phyloP scores from a whole-genome alignment of 2,797 vertebrate genomes.

The Setipinna tenuifilis region DNA sequence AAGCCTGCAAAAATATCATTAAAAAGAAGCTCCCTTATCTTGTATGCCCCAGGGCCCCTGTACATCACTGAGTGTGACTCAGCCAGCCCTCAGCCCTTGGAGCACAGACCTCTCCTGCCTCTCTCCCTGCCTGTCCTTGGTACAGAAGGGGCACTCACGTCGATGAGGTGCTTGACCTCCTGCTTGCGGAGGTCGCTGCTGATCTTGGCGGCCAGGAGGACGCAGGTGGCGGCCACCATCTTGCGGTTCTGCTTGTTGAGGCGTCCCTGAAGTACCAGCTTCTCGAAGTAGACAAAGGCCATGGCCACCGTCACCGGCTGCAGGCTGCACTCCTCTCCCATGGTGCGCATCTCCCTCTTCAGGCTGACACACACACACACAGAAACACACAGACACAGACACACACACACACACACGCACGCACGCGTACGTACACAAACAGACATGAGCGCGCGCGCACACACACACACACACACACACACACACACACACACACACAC shows the following conservation, averaged over 20 bases:
- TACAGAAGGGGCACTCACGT: conserved; percentile 77
- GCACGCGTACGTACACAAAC: not conserved
- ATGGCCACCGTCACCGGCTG: conserved; percentile 92
- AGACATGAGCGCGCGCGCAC: not conserved
- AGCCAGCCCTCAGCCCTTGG: too few relatives aligned
- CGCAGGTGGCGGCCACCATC: conserved; percentile 89
- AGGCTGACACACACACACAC: conserved; percentile 71
- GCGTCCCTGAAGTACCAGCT: conserved; percentile 92
- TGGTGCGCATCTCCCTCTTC: conserved; percentile 91
- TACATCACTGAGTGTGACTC: too few relatives aligned
- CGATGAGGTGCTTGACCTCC: conserved; percentile 93
- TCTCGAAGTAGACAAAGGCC: conserved; percentile 99
- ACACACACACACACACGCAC: not conserved
- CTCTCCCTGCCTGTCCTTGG: too few relatives aligned
- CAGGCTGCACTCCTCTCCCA: conserved; percentile 87
- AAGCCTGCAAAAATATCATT: too few relatives aligned
- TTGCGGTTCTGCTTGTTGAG: conserved; percentile 99
- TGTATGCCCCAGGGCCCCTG: too few relatives aligned
- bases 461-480: not conserved
- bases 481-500: not conserved
- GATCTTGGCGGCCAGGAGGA: conserved; percentile 96
- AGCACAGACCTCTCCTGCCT: too few relatives aligned
- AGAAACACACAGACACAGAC: not conserved
- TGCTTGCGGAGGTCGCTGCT: conserved; percentile 94
- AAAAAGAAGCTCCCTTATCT: too few relatives aligned